phyloP scores from a whole-genome alignment of 2,113 vertebrate genomes.

The Azemiops feae region DNA sequence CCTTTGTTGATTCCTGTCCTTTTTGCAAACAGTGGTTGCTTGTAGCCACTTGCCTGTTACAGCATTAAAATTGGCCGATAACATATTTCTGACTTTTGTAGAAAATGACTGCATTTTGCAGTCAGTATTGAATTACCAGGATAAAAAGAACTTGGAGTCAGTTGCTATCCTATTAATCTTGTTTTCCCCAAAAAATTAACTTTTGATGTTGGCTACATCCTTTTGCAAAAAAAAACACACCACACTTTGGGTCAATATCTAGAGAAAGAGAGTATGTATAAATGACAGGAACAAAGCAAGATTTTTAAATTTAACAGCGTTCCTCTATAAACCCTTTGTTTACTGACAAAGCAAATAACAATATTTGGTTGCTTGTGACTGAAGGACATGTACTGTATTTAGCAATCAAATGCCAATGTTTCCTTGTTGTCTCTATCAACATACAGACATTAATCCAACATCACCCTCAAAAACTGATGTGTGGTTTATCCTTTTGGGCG shows the following conservation, averaged over 20 bases:
- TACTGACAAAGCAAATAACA: neutral
- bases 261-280: neutral
- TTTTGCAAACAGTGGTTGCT: neutral
- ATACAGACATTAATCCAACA: neutral
- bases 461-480: neutral
- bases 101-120: neutral
- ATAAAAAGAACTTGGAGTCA: neutral
- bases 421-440: neutral
- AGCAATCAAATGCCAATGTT: neutral
- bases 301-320: neutral
- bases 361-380: neutral
- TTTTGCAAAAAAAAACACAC: neutral
- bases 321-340: neutral
- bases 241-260: neutral
- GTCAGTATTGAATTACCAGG: neutral
- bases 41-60: neutral
- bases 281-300: constrained; percentile 5
- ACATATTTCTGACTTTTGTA: neutral
- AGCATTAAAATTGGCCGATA: neutral
- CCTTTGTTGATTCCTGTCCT: neutral
- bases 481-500: too few relatives aligned
- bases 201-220: neutral
- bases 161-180: neutral
- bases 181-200: too few relatives aligned
- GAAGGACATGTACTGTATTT: neutral